phyloP scores from a whole-genome alignment of 2,888 invertebrate genomes.

The Plutella xylostella region DNA sequence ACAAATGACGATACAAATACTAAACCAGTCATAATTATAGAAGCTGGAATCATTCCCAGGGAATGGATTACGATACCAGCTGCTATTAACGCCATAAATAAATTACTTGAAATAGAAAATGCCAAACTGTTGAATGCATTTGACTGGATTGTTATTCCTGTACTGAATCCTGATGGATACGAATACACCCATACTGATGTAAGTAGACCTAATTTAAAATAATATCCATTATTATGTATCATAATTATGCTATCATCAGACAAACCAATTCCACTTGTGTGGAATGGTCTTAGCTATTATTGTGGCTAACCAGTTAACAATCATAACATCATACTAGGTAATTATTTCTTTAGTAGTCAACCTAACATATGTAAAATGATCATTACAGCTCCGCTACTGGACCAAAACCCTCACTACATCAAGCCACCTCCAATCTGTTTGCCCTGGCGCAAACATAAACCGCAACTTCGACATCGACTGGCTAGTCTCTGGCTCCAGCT shows the following conservation, averaged over 20 bases:
- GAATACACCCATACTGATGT: conserved; percentile 71
- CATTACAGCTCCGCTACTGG: conserved; percentile 74
- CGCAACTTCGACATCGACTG: conserved; percentile 81
- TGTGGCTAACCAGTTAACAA: no score
- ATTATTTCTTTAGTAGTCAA: no score
- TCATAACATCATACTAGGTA: no score
- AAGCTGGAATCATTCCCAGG: conserved; percentile 73
- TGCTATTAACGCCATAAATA: conserved; percentile 72
- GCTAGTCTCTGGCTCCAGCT: conserved; percentile 71
- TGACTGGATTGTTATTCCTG: conserved; percentile 78
- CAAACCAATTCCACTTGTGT: no score
- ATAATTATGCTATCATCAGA: no score
- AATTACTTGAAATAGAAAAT: conserved; percentile 61
- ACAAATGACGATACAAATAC: conserved; percentile 27
- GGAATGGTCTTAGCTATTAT: no score
- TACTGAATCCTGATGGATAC: conserved; percentile 81
- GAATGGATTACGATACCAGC: conserved; percentile 80
- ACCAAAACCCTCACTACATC: conserved; percentile 72
- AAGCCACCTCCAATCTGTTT: conserved; percentile 42
- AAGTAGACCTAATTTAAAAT: no score
- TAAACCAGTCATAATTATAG: conserved; percentile 68
- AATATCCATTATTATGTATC: no score
- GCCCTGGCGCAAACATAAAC: conserved; percentile 80
- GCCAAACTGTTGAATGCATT: conserved; percentile 56
- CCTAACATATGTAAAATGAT: no score